Evolutionary conservation across 2,888 invertebrate genomes (phyloP).

Genomic region (Teinopalpus imperialis): DNA sequence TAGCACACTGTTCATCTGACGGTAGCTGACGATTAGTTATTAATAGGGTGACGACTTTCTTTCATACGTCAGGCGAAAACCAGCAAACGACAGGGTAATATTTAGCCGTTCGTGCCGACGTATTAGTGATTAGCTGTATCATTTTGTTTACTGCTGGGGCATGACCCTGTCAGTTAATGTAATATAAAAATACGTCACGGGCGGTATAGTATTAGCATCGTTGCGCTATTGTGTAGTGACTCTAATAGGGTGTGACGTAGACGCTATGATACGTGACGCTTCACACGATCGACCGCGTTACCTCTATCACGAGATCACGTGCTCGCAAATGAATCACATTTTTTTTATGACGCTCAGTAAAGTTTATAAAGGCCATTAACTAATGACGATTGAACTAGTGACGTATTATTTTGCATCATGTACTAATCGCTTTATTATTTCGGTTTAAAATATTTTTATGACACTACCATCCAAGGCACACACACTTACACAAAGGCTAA

Average conservation of each 20-base stretch:
- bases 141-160: too few species aligned
- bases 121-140: too few species aligned
- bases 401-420: slow-evolving; percentile 3
- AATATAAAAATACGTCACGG: background rate
- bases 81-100: too few species aligned
- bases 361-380: slow-evolving; percentile 2
- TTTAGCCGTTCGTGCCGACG: too few species aligned
- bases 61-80: too few species aligned
- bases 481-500: too few species aligned
- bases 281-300: slow-evolving; percentile 8
- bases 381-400: slow-evolving; percentile 2
- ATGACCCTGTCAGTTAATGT: too few species aligned
- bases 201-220: background rate
- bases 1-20: too few species aligned
- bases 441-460: too few species aligned
- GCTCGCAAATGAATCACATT: slow-evolving; percentile 14
- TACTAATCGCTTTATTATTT: background rate
- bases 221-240: background rate
- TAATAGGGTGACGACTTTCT: too few species aligned
- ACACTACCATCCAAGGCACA: too few species aligned
- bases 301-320: slow-evolving; percentile 14
- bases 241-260: slow-evolving; percentile 11
- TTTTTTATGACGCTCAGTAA: background rate
- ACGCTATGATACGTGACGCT: slow-evolving; percentile 21
- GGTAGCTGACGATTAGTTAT: too few species aligned